Evolutionary conservation across 1,140 invertebrate species (phyloP).

Genomic region (Zaprionus davidi): DNA sequence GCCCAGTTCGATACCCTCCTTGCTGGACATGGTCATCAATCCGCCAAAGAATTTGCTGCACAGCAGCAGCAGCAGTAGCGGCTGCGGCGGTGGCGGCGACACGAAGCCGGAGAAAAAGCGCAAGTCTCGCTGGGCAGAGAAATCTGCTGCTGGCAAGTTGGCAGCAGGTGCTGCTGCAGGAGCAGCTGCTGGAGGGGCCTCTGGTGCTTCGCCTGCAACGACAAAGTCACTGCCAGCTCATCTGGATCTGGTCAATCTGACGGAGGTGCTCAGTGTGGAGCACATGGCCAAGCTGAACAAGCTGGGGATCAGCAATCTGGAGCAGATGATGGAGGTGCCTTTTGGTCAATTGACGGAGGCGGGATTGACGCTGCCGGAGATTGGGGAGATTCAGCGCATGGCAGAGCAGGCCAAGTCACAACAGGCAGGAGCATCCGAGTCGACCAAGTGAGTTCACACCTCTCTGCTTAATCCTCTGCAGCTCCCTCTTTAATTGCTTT

Average conservation of each 20-base stretch:
- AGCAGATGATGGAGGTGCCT: constrained; percentile 86
- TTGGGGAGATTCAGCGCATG: constrained; percentile 87
- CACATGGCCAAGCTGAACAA: constrained; percentile 86
- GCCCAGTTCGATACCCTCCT: constrained; percentile 61
- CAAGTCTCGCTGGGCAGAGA: constrained; percentile 87
- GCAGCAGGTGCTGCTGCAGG: background rate
- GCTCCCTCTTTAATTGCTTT: background rate
- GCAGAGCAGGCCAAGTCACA: constrained; percentile 72
- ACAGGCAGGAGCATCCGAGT: background rate
- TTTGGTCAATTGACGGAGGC: constrained; percentile 86
- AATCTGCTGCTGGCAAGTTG: constrained; percentile 31
- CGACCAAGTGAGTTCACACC: background rate
- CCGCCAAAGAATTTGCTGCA: constrained; percentile 53
- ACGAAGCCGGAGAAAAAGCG: constrained; percentile 85
- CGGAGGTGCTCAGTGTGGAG: constrained; percentile 85
- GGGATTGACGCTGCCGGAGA: constrained; percentile 86
- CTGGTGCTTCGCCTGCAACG: background rate
- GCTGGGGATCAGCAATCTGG: constrained; percentile 86
- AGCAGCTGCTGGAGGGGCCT: background rate
- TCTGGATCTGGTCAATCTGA: constrained; percentile 86
- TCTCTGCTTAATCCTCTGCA: too few species aligned
- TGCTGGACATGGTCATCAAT: constrained; percentile 81
- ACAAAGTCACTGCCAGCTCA: constrained; percentile 67
- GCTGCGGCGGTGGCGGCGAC: constrained; percentile 15
- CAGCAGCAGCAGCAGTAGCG: background rate